Percentiles rank a stretch among this genome's conserved stretches.
Evolutionary conservation across 2,888 invertebrate species (phyloP).

Genomic region (Eristalinus sepulchralis): DNA sequence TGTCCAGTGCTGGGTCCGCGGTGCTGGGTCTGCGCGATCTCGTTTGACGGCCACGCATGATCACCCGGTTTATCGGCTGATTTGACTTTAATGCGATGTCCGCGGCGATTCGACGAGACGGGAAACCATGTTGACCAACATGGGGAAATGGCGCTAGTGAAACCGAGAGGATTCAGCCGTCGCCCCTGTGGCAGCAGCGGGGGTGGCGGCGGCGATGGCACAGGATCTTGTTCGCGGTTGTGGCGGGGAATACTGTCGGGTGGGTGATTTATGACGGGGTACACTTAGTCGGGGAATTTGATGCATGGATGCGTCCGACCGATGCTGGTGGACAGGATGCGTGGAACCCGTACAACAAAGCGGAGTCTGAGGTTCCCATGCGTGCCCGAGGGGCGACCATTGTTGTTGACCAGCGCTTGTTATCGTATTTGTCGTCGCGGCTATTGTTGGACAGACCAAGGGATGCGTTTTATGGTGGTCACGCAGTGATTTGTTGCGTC

Average conservation of each 20-base stretch:
- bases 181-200: background rate
- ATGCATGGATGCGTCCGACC: conserved; percentile 21
- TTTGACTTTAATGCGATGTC: conserved; percentile 50
- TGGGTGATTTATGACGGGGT: conserved; percentile 18
- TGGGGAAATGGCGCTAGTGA: conserved; percentile 37
- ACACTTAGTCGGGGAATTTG: conserved; percentile 6
- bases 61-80: conserved; percentile 27
- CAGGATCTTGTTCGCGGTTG: conserved; percentile 17
- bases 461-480: background rate
- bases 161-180: background rate
- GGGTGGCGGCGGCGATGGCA: background rate
- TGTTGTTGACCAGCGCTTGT: background rate
- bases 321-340: conserved; percentile 29
- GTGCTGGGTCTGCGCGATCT: background rate
- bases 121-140: conserved; percentile 3
- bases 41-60: conserved; percentile 17
- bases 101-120: conserved; percentile 3
- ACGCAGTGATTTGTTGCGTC: background rate
- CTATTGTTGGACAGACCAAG: background rate
- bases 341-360: conserved; percentile 10
- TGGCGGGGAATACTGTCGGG: background rate
- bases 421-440: background rate
- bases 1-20: background rate
- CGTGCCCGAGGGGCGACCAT: background rate
- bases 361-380: background rate